These are phyloP conservation scores for Apamea crenata DNA, from an alignment of 2,888 invertebrate genomes.

Conservation along the genomic window DNA sequence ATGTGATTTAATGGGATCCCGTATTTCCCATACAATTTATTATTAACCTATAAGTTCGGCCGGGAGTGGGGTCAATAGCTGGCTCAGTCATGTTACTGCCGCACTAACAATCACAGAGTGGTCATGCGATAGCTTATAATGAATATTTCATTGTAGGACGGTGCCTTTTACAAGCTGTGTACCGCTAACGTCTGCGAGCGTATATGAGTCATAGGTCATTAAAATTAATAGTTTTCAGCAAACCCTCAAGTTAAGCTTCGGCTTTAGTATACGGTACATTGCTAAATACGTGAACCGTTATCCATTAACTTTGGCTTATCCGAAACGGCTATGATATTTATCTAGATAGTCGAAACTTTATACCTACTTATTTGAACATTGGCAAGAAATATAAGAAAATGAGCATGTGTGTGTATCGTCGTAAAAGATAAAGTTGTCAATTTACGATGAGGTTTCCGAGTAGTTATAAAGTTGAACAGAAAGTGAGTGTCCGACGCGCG, in stretches of 20 bases:
- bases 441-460: slow-evolving; percentile 65
- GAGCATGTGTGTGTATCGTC: slow-evolving; percentile 52
- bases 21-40: slow-evolving; percentile 81
- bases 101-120: slow-evolving; percentile 60
- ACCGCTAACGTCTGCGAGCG: slow-evolving; percentile 54
- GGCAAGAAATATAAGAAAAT: slow-evolving; percentile 61
- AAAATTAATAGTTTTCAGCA: slow-evolving; percentile 65
- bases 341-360: slow-evolving; percentile 61
- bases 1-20: slow-evolving; percentile 84
- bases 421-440: slow-evolving; percentile 67
- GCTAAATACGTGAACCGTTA: slow-evolving; percentile 56
- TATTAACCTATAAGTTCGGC: slow-evolving; percentile 76
- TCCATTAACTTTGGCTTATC: slow-evolving; percentile 31
- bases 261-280: slow-evolving; percentile 30
- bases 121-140: slow-evolving; percentile 65
- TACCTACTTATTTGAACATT: slow-evolving; percentile 59
- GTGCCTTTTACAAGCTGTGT: slow-evolving; percentile 50
- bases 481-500: slow-evolving; percentile 33
- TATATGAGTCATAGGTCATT: slow-evolving; percentile 61
- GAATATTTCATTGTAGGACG: slow-evolving; percentile 64
- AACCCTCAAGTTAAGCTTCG: slow-evolving; percentile 37
- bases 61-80: slow-evolving; percentile 71
- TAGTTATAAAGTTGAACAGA: slow-evolving; percentile 53
- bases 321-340: slow-evolving; percentile 62
- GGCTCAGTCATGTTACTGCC: slow-evolving; percentile 70